A percentile compares a stretch with the other conserved stretches of the same genome.
Conservation (phyloP, 1,140 invertebrate species). For the Chironomus tepperi region DNA sequence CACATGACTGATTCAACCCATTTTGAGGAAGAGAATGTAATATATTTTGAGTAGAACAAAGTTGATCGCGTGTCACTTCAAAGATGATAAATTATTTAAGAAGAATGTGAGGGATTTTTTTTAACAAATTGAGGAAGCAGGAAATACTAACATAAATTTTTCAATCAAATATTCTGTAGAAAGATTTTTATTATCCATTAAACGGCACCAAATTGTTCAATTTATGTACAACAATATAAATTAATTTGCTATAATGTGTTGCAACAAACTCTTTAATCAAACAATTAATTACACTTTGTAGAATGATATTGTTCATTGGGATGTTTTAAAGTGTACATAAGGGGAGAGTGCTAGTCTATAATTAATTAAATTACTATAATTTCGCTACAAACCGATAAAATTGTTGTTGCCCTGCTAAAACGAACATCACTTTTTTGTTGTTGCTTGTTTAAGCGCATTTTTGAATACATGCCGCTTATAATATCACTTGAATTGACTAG, state of each 20-base stretch:
- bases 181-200: not conserved
- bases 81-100: slow-evolving; percentile 5
- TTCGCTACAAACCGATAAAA: not conserved
- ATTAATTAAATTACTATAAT: slow-evolving; percentile 10
- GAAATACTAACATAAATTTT: slow-evolving; percentile 1
- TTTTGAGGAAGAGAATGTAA: not conserved
- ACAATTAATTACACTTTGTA: slow-evolving; percentile 6
- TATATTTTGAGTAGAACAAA: not conserved
- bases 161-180: not conserved
- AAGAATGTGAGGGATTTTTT: not conserved
- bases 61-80: slow-evolving; percentile 1
- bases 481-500: no score
- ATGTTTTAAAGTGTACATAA: no score
- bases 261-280: slow-evolving; percentile 6
- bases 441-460: no score
- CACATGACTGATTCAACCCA: not conserved
- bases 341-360: not conserved
- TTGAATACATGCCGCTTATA: no score
- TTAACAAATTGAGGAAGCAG: not conserved
- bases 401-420: not conserved
- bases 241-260: slow-evolving; percentile 14
- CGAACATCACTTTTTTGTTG: no score
- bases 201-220: not conserved
- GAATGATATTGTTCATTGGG: not conserved
- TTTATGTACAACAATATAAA: not conserved